Evolutionary conservation across 2,888 invertebrate genomes (phyloP), one percentile per base, ranked within the genome.

Genomic region (Dascillus cervinus): DNA sequence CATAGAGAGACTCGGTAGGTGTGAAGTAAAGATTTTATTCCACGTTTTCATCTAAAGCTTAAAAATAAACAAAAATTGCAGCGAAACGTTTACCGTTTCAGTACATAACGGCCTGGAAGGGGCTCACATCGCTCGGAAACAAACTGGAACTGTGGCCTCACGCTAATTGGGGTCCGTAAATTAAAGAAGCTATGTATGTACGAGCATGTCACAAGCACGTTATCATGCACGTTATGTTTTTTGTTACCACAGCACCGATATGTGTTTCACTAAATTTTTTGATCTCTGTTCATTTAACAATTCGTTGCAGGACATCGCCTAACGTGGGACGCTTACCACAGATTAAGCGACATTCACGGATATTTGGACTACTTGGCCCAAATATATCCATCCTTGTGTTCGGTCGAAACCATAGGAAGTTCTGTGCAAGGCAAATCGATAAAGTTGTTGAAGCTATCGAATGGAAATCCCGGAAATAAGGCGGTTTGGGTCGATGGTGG

Each of bases 251-350:
- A n/a, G 17, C 8, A 17, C 17, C 17, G 17, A 4, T 17, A 17
- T 17, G 5, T 17, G 17, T 17, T 17, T 17, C 17, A 6, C 8
- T 17, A 8, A 17, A 6, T 17, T 17, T 17, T 17, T 17, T 17
- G 8, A 17, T 17, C 17, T 8, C 5, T 17, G 17, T 17, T 17
- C 4, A 17, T 17, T 17, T 8, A 4, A 17, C 17, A 17, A 17
- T 28, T 15, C 15, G 30, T 34, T 37, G 25, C 40, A 64, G 63
- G 64, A 22, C 77, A 75, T 56, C 67, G 72, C 23, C 66, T 88
- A 64, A 82, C 85, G 39, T 89, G 87, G 85, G 71, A 73, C 45
- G 75, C 82, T 29, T 89, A 82, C 55, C 82, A 88, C 56, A 75
- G 79, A 0, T 58, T 84, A 12, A 63, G 67, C 1, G 77, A 79